These are phyloP conservation scores for Anolis carolinensis DNA, from an alignment of 2,113 vertebrate species.

Conservation along the genomic window DNA sequence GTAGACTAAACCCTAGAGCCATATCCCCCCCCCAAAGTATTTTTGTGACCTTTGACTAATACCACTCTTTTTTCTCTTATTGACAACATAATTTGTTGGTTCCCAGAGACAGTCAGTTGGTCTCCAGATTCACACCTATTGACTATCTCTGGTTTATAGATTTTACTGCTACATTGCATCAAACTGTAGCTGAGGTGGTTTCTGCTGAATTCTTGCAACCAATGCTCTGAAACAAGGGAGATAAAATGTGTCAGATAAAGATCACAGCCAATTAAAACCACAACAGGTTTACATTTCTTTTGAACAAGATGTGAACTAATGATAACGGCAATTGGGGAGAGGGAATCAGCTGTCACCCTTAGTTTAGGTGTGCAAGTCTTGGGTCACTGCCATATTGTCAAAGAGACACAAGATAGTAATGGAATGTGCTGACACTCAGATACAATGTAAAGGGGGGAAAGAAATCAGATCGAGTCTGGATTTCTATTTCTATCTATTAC, in stretches of 20 bases:
- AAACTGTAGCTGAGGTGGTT: constrained; percentile 23
- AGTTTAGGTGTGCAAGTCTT: constrained; percentile 16
- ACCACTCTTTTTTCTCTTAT: too few species aligned
- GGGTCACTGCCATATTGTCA: constrained; percentile 40
- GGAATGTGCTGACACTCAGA: constrained; percentile 33
- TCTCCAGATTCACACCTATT: too few species aligned
- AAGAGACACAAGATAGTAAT: constrained; percentile 40
- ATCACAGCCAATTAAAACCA: constrained; percentile 64
- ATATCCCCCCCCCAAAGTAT: too few species aligned
- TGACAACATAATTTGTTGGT: too few species aligned
- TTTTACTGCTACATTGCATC: constrained; percentile 38
- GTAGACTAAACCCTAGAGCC: too few species aligned
- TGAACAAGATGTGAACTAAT: constrained; percentile 57
- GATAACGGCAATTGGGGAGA: constrained; percentile 51
- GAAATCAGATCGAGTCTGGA: constrained; percentile 34
- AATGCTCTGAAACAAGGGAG: constrained; percentile 39
- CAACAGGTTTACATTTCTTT: constrained; percentile 53
- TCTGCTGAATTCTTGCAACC: constrained; percentile 52
- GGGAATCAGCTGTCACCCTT: constrained; percentile 20
- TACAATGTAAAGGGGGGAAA: constrained; percentile 25
- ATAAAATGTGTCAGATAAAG: constrained; percentile 58
- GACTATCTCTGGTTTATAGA: neutral
- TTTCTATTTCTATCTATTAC: constrained; percentile 27
- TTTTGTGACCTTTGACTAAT: too few species aligned
- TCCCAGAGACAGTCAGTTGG: too few species aligned